Percentiles rank a stretch among this genome's conserved stretches.
Evolutionary conservation across 2,888 invertebrate genomes (phyloP).

Genomic region (Blastobasis lacticolella): DNA sequence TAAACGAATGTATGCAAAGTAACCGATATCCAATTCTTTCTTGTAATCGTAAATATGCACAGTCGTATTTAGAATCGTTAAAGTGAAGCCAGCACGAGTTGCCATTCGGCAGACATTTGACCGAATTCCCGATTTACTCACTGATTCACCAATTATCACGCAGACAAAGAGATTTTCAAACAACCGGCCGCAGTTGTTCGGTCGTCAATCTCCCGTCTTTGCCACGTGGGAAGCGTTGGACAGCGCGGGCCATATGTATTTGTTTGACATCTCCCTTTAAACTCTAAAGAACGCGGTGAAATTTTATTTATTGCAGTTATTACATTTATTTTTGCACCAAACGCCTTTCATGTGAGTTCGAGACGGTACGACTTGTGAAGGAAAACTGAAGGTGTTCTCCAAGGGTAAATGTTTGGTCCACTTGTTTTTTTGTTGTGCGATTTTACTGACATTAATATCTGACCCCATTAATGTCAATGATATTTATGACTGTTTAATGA

Average conservation of each 20-base stretch:
- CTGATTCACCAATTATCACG: conserved; percentile 33
- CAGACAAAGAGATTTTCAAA: conserved; percentile 31
- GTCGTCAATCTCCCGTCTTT: conserved; percentile 32
- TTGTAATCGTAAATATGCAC: neutral
- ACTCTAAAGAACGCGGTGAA: conserved; percentile 17
- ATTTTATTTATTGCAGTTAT: conserved; percentile 6
- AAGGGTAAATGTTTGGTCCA: conserved; percentile 21
- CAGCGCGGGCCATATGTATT: conserved; percentile 33
- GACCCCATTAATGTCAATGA: neutral
- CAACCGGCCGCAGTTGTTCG: conserved; percentile 33
- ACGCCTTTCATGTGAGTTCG: conserved; percentile 20
- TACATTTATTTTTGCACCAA: conserved; percentile 4
- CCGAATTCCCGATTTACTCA: conserved; percentile 39
- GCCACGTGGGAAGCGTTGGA: conserved; percentile 39
- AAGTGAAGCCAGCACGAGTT: conserved; percentile 1
- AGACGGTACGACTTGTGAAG: conserved; percentile 15
- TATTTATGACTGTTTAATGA: conserved; percentile 33
- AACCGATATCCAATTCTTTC: too few relatives aligned
- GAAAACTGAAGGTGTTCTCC: conserved; percentile 17
- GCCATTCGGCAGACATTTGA: conserved; percentile 20
- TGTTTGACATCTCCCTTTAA: conserved; percentile 28
- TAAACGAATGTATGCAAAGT: too few relatives aligned
- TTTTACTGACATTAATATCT: neutral
- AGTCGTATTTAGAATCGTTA: neutral
- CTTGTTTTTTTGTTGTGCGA: conserved; percentile 3